Base-by-base conservation (phyloP, 2,888 invertebrate genomes). In the Acleris laterana region DNA sequence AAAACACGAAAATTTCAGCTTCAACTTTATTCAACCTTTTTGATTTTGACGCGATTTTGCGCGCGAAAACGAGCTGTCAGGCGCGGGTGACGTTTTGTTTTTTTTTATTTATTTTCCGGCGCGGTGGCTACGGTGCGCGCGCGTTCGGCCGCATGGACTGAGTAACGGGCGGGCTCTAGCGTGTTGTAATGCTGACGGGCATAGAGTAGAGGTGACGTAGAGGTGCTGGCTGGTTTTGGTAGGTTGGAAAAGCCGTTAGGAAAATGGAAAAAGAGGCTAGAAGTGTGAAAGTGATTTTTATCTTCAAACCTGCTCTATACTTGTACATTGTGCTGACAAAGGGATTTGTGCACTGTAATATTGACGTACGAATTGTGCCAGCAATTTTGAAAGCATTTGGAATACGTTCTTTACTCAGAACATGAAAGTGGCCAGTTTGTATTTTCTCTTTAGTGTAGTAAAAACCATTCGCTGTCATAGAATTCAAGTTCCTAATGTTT, bases 181-280 rank as follows among this genome's bases (percentile, higher is more conserved):
- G 81, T 90, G 89, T 88, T 90, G 90, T 89, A 91, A 91, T 85
- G 74, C 74, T 89, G 90, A 90, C 90, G 89, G 89, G 83, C 89
- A 88, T 87, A 89, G 90, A 90, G 88, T 89, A 89, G 83, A 77
- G 80, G 77, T 77, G 74, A 74, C 77, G 80, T 82, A 80, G 81
- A 84, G 53, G 53, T 44, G 38, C 83, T 84, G 87, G 88, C 75
- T 80, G 77, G 81, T 78, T 74, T 60, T 61, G 61, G 50, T 53
- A 38, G 38, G 38, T 53, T 4, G 51, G 56, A 46, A 25, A 32
- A 48, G 60, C 46, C 17, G 19, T 52, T 55, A 20, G 42, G 6
- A 38, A 20, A 16, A 42, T 38, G 13, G 55, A 38, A 42, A 53
- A 20, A 50, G n/a, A 20, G 11, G 11, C 11, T 11, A 25, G 25